phyloP scores from a whole-genome alignment of 2,113 vertebrate species.

The Plecotus auritus region DNA sequence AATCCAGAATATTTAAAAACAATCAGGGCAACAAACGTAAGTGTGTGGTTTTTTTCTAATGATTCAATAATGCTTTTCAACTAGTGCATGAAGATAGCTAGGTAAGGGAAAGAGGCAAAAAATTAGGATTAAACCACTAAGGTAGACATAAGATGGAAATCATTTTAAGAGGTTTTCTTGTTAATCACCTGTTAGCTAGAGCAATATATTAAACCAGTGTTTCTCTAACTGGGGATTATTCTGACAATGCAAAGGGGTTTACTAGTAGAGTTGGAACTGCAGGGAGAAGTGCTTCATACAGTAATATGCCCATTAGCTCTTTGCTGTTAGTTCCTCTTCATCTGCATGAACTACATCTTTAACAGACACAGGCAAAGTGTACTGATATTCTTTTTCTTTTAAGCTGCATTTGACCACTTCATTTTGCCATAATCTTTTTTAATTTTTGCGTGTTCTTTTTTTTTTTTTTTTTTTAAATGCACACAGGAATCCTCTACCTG shows the following conservation, averaged over 20 bases:
- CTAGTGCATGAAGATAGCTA: background rate
- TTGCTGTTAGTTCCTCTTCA: background rate
- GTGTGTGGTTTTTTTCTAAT: background rate
- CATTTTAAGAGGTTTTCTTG: background rate
- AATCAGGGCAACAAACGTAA: background rate
- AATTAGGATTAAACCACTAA: background rate
- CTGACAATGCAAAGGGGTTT: background rate
- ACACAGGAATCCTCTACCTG: background rate
- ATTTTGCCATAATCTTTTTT: background rate
- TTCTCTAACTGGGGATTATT: background rate
- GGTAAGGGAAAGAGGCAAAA: background rate
- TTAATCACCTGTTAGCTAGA: background rate
- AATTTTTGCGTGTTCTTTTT: background rate
- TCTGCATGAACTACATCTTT: background rate
- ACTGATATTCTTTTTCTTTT: background rate
- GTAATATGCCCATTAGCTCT: background rate
- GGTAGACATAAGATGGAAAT: background rate
- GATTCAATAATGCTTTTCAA: slow-evolving; percentile 3
- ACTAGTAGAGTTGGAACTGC: background rate
- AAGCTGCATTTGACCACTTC: background rate
- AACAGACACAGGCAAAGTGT: background rate
- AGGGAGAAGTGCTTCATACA: background rate
- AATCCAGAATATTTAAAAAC: background rate
- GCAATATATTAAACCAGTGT: background rate
- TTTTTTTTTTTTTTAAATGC: background rate